Percentiles rank a stretch among this genome's conserved stretches.
These are phyloP conservation scores for Hyaena hyaena DNA, from an alignment of 2,113 vertebrate genomes.

Conservation along the genomic window DNA sequence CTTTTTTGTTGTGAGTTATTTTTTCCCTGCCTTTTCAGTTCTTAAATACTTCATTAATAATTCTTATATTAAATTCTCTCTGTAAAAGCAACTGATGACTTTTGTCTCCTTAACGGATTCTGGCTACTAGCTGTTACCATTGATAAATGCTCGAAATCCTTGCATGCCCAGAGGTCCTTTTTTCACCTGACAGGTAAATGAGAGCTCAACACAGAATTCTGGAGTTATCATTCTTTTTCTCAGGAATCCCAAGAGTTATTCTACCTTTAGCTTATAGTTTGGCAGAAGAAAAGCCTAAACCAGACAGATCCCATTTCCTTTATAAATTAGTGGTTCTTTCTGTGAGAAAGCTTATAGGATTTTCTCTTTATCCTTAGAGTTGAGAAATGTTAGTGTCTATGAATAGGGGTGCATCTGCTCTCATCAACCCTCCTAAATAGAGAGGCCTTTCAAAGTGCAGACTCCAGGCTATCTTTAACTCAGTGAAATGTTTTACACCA, in stretches of 20 bases:
- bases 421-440: background rate
- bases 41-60: slow-evolving; percentile 52
- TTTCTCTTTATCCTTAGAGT: background rate
- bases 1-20: background rate
- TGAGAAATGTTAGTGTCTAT: background rate
- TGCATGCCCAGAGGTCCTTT: background rate
- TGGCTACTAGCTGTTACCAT: slow-evolving; percentile 39
- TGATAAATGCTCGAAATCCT: slow-evolving; percentile 40
- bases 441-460: background rate
- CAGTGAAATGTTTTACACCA: background rate
- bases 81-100: slow-evolving; percentile 36
- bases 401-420: background rate
- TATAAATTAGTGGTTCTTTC: slow-evolving; percentile 1
- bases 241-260: background rate
- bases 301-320: slow-evolving; percentile 5
- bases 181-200: background rate
- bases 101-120: slow-evolving; percentile 37
- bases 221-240: background rate
- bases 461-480: background rate
- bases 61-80: slow-evolving; percentile 51
- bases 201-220: background rate
- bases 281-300: slow-evolving; percentile 30
- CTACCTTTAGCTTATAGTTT: background rate
- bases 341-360: background rate
- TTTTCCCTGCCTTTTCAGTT: slow-evolving; percentile 31